These are phyloP conservation scores for Rhingia rostrata DNA, from an alignment of 2,888 invertebrate species.

Conservation along the genomic window DNA sequence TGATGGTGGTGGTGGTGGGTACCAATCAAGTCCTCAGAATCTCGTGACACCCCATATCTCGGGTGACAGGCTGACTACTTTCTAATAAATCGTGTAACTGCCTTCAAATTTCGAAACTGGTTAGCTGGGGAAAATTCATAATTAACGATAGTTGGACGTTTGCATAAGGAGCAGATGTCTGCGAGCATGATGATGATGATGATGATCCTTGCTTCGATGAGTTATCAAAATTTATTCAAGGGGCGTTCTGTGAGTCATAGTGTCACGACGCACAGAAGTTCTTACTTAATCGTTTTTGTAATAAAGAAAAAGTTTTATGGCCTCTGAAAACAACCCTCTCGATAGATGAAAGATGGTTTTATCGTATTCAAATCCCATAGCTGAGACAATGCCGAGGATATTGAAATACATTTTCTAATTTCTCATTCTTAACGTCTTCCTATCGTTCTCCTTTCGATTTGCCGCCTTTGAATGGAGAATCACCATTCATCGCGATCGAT, in stretches of 20 bases:
- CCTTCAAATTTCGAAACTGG: conserved; percentile 52
- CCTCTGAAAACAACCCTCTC: neutral
- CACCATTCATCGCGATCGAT: conserved; percentile 39
- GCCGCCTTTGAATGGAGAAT: conserved; percentile 55
- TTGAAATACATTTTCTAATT: neutral
- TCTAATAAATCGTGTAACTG: conserved; percentile 63
- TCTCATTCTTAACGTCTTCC: neutral
- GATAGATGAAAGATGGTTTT: neutral
- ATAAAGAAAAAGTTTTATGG: neutral
- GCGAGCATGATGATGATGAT: conserved; percentile 2
- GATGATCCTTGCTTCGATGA: conserved; percentile 20
- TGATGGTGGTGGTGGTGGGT: conserved; percentile 27
- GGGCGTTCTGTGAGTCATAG: conserved; percentile 65
- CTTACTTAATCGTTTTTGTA: conserved; percentile 18
- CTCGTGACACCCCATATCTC: conserved; percentile 62
- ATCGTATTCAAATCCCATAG: conserved; percentile 17
- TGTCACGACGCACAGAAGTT: conserved; percentile 37
- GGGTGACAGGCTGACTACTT: conserved; percentile 55
- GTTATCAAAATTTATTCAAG: conserved; percentile 66
- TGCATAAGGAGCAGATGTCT: conserved; percentile 61
- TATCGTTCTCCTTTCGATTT: conserved; percentile 19
- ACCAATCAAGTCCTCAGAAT: conserved; percentile 66
- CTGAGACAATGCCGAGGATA: conserved; percentile 29
- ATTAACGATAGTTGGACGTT: conserved; percentile 71
- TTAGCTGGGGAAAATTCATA: conserved; percentile 55